These are phyloP conservation scores for Leucosticte australis DNA, from an alignment of 2,113 vertebrate genomes.

Conservation along the genomic window DNA sequence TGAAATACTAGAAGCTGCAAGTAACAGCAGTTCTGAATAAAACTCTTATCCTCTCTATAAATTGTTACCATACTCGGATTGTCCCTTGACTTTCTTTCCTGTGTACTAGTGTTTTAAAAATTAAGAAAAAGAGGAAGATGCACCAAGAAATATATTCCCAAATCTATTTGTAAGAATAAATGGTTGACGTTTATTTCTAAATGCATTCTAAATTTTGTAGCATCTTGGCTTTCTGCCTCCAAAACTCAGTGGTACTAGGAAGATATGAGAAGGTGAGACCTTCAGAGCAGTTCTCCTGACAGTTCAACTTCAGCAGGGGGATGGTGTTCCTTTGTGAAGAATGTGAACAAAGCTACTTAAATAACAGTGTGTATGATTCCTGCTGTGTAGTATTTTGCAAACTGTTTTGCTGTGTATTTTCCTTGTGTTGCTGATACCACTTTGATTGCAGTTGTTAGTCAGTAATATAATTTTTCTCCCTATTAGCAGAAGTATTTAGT, in stretches of 20 bases:
- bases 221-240: not conserved
- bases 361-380: not conserved
- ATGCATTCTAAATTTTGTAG: not conserved
- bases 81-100: not conserved
- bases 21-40: not conserved
- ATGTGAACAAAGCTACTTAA: not conserved
- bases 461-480: not conserved
- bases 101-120: not conserved
- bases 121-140: not conserved
- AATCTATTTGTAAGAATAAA: not conserved
- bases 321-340: not conserved
- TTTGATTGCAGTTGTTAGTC: not conserved
- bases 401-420: not conserved
- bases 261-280: not conserved
- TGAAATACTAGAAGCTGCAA: not conserved
- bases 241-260: not conserved
- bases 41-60: not conserved
- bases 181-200: not conserved
- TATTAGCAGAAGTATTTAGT: not conserved
- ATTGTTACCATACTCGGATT: not conserved
- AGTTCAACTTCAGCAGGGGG: no score
- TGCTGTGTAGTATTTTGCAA: not conserved
- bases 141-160: not conserved
- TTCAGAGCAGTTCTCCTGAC: not conserved
- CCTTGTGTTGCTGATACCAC: not conserved